phyloP scores from a whole-genome alignment of 2,797 vertebrate genomes.

The Sternotherus odoratus region DNA sequence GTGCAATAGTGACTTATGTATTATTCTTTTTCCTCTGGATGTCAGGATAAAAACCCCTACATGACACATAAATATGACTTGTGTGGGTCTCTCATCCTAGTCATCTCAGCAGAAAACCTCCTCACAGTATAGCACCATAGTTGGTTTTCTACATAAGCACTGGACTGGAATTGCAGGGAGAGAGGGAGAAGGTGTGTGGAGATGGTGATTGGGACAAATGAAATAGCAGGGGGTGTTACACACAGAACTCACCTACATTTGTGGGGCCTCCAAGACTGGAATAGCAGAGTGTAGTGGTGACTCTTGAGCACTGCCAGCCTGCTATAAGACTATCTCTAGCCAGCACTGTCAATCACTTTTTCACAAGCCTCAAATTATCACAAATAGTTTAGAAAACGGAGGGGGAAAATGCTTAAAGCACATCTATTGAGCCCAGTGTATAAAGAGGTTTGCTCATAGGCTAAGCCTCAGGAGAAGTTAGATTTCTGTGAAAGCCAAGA shows the following conservation, averaged over 20 bases:
- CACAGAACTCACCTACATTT: neutral
- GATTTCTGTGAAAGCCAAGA: constrained; percentile 32
- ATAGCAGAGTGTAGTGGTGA: neutral
- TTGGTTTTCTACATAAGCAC: neutral
- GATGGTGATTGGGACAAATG: neutral
- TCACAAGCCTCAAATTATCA: constrained; percentile 28
- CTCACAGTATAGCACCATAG: neutral
- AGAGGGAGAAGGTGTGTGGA: neutral
- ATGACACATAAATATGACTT: neutral
- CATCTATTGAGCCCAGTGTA: neutral
- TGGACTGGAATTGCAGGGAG: neutral
- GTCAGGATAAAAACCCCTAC: neutral
- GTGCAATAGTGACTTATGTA: neutral
- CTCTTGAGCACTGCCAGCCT: neutral
- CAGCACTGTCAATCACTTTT: neutral
- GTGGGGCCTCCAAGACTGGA: neutral
- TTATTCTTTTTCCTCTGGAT: neutral
- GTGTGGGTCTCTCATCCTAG: neutral
- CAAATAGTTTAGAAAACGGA: neutral
- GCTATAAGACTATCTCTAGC: neutral
- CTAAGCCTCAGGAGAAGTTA: constrained; percentile 35
- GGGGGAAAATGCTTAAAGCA: neutral
- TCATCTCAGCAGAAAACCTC: neutral
- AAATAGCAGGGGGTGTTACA: neutral
- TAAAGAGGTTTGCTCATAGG: neutral